A percentile compares a stretch with the other conserved stretches of the same genome.
Conservation (phyloP, 2,888 invertebrate species). For the Cyaniris semiargus region DNA sequence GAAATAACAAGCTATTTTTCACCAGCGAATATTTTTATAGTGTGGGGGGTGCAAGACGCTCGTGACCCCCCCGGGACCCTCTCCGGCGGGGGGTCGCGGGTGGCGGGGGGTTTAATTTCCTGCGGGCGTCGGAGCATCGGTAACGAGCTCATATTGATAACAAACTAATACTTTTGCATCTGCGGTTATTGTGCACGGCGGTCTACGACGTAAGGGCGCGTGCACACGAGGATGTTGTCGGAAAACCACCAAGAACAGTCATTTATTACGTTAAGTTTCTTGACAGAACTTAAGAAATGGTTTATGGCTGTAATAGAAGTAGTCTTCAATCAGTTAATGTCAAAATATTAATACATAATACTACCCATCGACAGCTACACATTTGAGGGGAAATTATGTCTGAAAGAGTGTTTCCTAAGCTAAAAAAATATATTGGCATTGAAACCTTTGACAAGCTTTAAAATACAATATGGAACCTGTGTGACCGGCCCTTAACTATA, state of each 20-base stretch:
- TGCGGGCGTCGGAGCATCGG: conserved; percentile 29
- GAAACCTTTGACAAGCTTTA: too few relatives aligned
- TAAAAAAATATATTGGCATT: too few relatives aligned
- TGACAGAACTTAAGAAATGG: too few relatives aligned
- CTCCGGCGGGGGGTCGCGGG: not conserved
- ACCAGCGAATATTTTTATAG: conserved; percentile 12
- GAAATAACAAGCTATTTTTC: conserved; percentile 21
- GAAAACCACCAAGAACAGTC: too few relatives aligned
- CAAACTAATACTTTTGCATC: conserved; percentile 28
- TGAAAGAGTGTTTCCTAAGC: too few relatives aligned
- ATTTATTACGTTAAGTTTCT: too few relatives aligned
- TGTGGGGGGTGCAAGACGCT: not conserved
- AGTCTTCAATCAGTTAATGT: too few relatives aligned
- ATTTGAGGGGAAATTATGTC: too few relatives aligned
- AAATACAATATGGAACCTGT: not conserved
- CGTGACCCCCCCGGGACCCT: not conserved
- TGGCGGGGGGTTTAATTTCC: conserved; percentile 31
- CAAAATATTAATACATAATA: too few relatives aligned
- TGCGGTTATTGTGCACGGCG: conserved; percentile 10
- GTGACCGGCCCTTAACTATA: not conserved
- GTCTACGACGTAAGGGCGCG: not conserved
- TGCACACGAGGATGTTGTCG: not conserved
- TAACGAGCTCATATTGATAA: conserved; percentile 29
- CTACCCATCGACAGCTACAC: too few relatives aligned
- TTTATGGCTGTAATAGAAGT: too few relatives aligned